Conservation (phyloP, 1,140 invertebrate genomes). For the Ganaspis sp. region DNA sequence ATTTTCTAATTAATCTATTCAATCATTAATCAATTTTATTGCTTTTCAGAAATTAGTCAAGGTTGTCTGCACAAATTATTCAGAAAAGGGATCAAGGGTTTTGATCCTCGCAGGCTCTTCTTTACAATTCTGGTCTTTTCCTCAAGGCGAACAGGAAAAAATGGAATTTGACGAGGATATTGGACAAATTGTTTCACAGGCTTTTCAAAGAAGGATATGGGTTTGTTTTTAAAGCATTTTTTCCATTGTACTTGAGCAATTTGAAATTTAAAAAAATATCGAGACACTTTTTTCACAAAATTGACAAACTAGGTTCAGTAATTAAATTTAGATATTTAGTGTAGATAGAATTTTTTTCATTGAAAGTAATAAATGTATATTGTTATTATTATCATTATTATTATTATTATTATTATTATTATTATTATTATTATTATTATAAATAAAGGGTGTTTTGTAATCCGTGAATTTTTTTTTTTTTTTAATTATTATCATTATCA, state of each 20-base stretch:
- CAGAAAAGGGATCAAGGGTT: constrained; percentile 76
- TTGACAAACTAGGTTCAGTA: too few species aligned
- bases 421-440: too few species aligned
- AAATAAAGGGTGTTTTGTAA: too few species aligned
- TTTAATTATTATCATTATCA: too few species aligned
- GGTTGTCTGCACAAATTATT: constrained; percentile 74
- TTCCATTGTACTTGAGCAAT: too few species aligned
- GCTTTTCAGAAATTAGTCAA: constrained; percentile 79
- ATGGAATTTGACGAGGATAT: constrained; percentile 82
- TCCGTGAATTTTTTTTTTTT: too few species aligned
- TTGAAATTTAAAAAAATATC: background rate
- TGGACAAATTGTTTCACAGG: constrained; percentile 79
- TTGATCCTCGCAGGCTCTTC: constrained; percentile 82
- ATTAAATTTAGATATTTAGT: too few species aligned
- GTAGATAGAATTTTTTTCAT: too few species aligned
- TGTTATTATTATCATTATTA: too few species aligned
- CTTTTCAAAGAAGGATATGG: constrained; percentile 79
- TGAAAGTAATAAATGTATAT: too few species aligned
- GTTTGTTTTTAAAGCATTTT: constrained; percentile 73
- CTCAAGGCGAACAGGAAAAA: constrained; percentile 76
- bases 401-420: too few species aligned
- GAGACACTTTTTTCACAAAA: too few species aligned
- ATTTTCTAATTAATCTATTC: constrained; percentile 28
- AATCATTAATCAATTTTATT: constrained; percentile 37
- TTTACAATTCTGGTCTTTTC: constrained; percentile 83